Evolutionary conservation across 2,113 vertebrate genomes (phyloP).

Genomic region (Romanogobio albipinnatus): DNA sequence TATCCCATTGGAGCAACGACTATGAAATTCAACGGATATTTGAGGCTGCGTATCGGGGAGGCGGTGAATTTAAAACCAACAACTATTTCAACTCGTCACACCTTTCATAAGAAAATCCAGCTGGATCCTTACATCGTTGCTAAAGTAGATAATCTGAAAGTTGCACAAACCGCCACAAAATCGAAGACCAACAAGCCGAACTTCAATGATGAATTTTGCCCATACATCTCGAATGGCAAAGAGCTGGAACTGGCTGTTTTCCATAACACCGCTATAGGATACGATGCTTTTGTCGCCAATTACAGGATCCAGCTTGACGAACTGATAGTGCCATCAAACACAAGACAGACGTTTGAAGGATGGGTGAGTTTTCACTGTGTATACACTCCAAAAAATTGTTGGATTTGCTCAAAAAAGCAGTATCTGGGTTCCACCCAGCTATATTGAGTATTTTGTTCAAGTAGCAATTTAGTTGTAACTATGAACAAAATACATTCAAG

Average conservation of each 20-base stretch:
- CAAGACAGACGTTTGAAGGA: slow-evolving; percentile 87
- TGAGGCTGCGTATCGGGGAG: slow-evolving; percentile 92
- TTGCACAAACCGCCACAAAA: slow-evolving; percentile 92
- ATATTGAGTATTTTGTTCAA: too few relatives aligned
- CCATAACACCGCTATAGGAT: slow-evolving; percentile 93
- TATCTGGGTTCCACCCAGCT: too few relatives aligned
- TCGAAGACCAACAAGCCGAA: slow-evolving; percentile 91
- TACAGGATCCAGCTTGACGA: slow-evolving; percentile 90
- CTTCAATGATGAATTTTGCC: slow-evolving; percentile 92
- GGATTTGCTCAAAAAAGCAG: too few relatives aligned
- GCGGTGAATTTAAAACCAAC: slow-evolving; percentile 92
- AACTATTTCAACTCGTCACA: slow-evolving; percentile 88
- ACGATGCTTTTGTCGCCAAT: slow-evolving; percentile 97
- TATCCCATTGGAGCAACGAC: slow-evolving; percentile 50
- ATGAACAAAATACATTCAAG: too few relatives aligned
- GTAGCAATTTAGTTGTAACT: too few relatives aligned
- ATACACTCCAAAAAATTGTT: neutral
- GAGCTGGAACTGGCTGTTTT: slow-evolving; percentile 92
- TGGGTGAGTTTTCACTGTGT: slow-evolving; percentile 83
- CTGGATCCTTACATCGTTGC: slow-evolving; percentile 94
- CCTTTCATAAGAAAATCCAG: slow-evolving; percentile 81
- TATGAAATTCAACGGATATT: slow-evolving; percentile 95
- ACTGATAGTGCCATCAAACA: slow-evolving; percentile 81
- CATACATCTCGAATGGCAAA: slow-evolving; percentile 82
- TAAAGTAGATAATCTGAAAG: slow-evolving; percentile 91